A percentile compares a stretch with the other conserved stretches of the same genome.
These are phyloP conservation scores for Lampris incognitus DNA, from an alignment of 2,113 vertebrate genomes.

Conservation along the genomic window DNA sequence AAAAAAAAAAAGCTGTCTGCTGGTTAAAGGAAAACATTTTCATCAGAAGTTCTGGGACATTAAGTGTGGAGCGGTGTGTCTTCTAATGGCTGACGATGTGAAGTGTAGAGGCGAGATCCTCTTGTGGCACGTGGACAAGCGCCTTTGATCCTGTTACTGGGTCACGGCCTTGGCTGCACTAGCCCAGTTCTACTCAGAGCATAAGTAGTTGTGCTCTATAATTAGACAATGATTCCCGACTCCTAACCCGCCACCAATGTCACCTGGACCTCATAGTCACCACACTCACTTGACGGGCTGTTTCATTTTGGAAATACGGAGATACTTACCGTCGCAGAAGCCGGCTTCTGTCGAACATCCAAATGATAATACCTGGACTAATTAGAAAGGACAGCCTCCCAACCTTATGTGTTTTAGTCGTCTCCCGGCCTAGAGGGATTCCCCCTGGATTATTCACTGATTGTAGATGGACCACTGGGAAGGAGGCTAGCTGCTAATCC, in stretches of 20 bases:
- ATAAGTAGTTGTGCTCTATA: slow-evolving; percentile 79
- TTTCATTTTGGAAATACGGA: no score
- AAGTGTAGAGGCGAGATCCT: slow-evolving; percentile 45
- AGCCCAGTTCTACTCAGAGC: slow-evolving; percentile 69
- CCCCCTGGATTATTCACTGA: slow-evolving; percentile 66
- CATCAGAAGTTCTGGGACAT: not conserved
- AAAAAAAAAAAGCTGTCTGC: no score
- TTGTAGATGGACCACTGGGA: slow-evolving; percentile 56
- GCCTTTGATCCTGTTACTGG: slow-evolving; percentile 79
- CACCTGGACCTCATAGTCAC: slow-evolving; percentile 16
- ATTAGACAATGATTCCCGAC: slow-evolving; percentile 74
- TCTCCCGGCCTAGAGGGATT: slow-evolving; percentile 61
- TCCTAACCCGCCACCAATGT: slow-evolving; percentile 69
- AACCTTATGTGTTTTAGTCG: slow-evolving; percentile 39
- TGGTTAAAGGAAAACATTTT: not conserved
- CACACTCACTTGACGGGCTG: not conserved
- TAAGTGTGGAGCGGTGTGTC: not conserved
- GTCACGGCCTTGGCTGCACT: slow-evolving; percentile 74
- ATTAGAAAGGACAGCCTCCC: slow-evolving; percentile 30
- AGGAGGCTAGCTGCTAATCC: slow-evolving; percentile 60
- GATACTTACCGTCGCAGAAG: not conserved
- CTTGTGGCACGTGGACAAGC: slow-evolving; percentile 49
- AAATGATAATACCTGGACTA: slow-evolving; percentile 2
- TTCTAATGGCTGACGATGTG: slow-evolving; percentile 5
- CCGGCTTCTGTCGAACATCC: not conserved